A percentile compares a stretch with the other conserved stretches of the same genome.
Conservation (phyloP, 1,140 invertebrate genomes). For the Drosophila auraria region DNA sequence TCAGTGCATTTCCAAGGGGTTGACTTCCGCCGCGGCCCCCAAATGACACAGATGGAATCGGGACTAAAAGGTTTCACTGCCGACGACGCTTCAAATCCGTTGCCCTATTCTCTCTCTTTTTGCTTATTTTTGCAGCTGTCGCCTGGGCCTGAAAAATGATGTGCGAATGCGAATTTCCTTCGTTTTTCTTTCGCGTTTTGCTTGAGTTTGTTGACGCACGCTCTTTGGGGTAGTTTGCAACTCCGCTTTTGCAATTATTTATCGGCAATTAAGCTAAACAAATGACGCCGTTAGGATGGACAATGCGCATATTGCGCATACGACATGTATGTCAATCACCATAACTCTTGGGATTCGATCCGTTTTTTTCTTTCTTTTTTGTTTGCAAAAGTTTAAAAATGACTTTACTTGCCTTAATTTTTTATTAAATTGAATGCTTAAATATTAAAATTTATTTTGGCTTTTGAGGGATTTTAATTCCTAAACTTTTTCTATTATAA, state of each 20-base stretch:
- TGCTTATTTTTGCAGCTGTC: conserved; percentile 74
- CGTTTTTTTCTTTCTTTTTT: background rate
- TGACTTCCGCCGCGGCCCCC: conserved; percentile 23
- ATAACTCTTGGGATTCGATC: conserved; percentile 5
- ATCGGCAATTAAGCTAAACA: conserved; percentile 77
- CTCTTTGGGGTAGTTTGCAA: conserved; percentile 9
- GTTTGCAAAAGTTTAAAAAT: background rate
- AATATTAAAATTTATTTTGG: background rate
- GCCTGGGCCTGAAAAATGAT: conserved; percentile 78
- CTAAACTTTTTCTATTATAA: too few species aligned
- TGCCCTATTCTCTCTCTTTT: conserved; percentile 29
- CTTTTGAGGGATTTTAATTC: too few species aligned
- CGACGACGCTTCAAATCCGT: conserved; percentile 53
- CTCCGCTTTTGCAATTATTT: conserved; percentile 63
- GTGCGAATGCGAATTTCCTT: conserved; percentile 64
- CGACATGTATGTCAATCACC: conserved; percentile 38
- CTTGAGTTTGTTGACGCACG: conserved; percentile 9
- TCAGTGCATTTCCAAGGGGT: conserved; percentile 40
- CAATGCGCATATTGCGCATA: conserved; percentile 67
- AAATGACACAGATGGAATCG: conserved; percentile 37
- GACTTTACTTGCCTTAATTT: too few species aligned
- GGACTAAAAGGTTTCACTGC: conserved; percentile 63
- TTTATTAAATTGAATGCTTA: background rate
- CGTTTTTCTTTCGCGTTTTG: conserved; percentile 26
- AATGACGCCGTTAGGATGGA: conserved; percentile 65